Conservation (phyloP, 2,888 invertebrate genomes). For the Sinelater perroti region DNA sequence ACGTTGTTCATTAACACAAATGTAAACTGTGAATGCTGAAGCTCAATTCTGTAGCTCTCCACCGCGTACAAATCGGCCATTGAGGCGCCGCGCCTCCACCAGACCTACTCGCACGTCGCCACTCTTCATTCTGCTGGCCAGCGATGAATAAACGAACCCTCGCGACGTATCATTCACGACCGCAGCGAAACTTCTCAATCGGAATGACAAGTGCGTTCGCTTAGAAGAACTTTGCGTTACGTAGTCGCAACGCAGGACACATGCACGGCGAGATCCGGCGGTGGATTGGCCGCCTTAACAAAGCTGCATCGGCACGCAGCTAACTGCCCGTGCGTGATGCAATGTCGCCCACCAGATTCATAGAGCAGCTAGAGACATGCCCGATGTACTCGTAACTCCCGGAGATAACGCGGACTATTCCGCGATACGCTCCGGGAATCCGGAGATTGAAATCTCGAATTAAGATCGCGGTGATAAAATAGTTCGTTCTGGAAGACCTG, state of each 20-base stretch:
- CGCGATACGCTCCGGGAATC: slow-evolving; percentile 49
- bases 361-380: slow-evolving; percentile 45
- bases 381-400: slow-evolving; percentile 45
- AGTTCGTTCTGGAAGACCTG: slow-evolving; percentile 21
- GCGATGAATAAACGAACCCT: slow-evolving; percentile 24
- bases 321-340: slow-evolving; percentile 55
- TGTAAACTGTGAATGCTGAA: no score
- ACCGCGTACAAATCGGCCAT: no score
- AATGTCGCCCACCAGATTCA: slow-evolving; percentile 53
- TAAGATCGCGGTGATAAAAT: slow-evolving; percentile 40
- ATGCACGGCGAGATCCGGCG: slow-evolving; percentile 51
- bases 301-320: slow-evolving; percentile 55
- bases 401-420: slow-evolving; percentile 46
- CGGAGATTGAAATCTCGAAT: slow-evolving; percentile 50
- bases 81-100: no score
- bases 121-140: slow-evolving; percentile 16
- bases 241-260: slow-evolving; percentile 44
- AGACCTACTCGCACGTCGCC: no score
- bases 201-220: slow-evolving; percentile 28
- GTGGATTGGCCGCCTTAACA: slow-evolving; percentile 53
- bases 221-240: slow-evolving; percentile 46
- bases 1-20: no score
- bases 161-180: slow-evolving; percentile 24
- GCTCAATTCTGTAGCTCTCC: no score
- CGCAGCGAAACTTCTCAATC: slow-evolving; percentile 23